A percentile compares a stretch with the other conserved stretches of the same genome.
phyloP scores from a whole-genome alignment of 2,797 vertebrate species.

The Propithecus perrieri region DNA sequence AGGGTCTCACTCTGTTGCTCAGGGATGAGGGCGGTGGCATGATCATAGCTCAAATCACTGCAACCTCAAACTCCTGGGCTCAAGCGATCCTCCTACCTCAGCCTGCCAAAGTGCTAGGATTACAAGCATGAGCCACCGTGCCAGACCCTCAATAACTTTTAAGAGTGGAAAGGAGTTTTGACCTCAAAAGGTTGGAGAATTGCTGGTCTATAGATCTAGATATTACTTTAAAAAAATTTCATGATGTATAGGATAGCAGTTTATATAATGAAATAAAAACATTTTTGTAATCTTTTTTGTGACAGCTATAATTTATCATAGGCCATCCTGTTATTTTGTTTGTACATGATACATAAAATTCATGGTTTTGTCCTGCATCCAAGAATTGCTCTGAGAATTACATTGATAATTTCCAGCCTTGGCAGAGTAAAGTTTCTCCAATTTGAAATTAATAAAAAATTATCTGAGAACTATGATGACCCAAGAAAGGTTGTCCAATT shows the following conservation, averaged over 20 bases:
- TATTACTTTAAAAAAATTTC: not conserved
- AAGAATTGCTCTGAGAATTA: conserved; percentile 23
- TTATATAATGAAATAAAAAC: not conserved
- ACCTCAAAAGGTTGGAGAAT: not conserved
- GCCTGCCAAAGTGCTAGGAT: not conserved
- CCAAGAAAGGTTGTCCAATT: conserved; percentile 20
- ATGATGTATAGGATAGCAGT: not conserved
- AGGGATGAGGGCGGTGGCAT: not conserved
- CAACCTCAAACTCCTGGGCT: not conserved
- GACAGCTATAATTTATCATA: not conserved
- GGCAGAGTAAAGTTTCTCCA: not conserved
- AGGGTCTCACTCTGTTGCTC: not conserved
- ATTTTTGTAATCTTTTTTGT: not conserved
- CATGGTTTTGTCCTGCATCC: not conserved
- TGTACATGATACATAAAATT: not conserved
- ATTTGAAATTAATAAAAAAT: conserved; percentile 38
- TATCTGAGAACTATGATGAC: not conserved
- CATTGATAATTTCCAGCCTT: not conserved
- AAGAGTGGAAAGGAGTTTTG: not conserved
- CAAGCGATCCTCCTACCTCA: not conserved
- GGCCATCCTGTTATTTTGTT: conserved; percentile 4
- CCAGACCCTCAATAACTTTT: not conserved
- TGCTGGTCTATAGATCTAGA: not conserved
- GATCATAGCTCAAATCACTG: not conserved
- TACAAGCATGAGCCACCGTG: not conserved